Conservation (phyloP, 1,140 invertebrate genomes). For the Hycleus cichorii region DNA sequence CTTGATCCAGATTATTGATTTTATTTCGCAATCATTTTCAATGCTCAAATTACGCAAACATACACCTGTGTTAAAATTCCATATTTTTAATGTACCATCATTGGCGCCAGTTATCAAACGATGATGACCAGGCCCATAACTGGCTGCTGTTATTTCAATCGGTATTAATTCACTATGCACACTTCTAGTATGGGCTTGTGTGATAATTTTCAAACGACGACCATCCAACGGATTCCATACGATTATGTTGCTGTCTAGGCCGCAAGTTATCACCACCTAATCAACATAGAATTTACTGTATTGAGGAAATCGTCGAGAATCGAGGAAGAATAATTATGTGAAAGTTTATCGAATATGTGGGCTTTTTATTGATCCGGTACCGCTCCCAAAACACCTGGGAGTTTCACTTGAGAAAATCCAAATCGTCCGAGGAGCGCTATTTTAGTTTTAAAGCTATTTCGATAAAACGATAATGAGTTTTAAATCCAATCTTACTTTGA, state of each 20-base stretch:
- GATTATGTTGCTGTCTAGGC: constrained; percentile 63
- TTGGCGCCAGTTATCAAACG: constrained; percentile 47
- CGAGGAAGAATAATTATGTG: no score
- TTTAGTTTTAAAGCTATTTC: background rate
- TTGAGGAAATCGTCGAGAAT: no score
- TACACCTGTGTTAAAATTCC: constrained; percentile 71
- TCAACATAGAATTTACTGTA: no score
- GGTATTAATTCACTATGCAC: constrained; percentile 51
- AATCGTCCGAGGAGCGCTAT: no score
- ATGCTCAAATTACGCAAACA: constrained; percentile 58
- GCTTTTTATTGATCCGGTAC: no score
- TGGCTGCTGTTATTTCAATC: constrained; percentile 68
- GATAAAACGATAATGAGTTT: background rate
- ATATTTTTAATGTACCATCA: constrained; percentile 55
- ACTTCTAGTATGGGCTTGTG: constrained; percentile 54
- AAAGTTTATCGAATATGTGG: no score
- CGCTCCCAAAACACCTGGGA: no score
- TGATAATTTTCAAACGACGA: constrained; percentile 52
- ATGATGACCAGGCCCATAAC: constrained; percentile 62
- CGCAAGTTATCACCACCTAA: constrained; percentile 53
- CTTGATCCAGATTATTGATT: constrained; percentile 50
- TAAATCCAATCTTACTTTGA: constrained; percentile 41
- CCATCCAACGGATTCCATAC: constrained; percentile 63
- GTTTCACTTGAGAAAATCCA: no score
- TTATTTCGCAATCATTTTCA: constrained; percentile 51